Base-by-base conservation (phyloP, 2,113 vertebrate species). In the Marmota monax region DNA sequence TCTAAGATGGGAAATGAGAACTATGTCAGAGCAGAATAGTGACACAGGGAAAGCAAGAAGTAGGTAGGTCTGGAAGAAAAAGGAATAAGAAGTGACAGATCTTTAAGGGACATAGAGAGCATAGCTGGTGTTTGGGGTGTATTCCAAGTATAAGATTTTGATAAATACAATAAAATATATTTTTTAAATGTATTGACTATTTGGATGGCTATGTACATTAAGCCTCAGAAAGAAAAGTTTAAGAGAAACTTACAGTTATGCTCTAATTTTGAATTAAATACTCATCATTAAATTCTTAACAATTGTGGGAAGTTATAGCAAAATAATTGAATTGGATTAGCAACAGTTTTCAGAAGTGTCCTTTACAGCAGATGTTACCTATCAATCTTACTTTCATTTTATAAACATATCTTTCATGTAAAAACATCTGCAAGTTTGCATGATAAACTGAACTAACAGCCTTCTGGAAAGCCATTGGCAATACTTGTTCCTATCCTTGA, bases 361-460 rank as follows among this genome's bases (percentile, higher is more conserved):
- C 73, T 32, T 89, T 32, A 42, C 4, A 93, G 27, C 74, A 96
- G 79, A 88, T 95, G 78, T 88, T 96, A 70, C 56, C 86, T 86
- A 72, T 96, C 83, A 97, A 73, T 61, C 72, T 90, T 70, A 94
- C 63, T 51, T 96, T 95, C 79, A 94, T 78, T 85, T 73, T 61
- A 92, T 48, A 94, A 88, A 67, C 23, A 51, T n/a, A 39, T 84
- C 77, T 84, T 92, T 83, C 58, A 84, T 77, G 79, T 67, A 89
- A 93, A 89, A 96, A 79, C 51, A 95, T 89, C 92, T 96, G 69
- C 37, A 93, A 37, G 61, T 82, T 27, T 84, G 22, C 39, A 2
- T 87, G 83, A 92, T 82, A 79, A 89, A 72, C 0, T 8, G 84
- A 90, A 89, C 82, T 63, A 74, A 63, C 67, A 69, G 34, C 18